Evolutionary conservation across 2,888 invertebrate species (phyloP).

Genomic region (Augochlorella aurata): DNA sequence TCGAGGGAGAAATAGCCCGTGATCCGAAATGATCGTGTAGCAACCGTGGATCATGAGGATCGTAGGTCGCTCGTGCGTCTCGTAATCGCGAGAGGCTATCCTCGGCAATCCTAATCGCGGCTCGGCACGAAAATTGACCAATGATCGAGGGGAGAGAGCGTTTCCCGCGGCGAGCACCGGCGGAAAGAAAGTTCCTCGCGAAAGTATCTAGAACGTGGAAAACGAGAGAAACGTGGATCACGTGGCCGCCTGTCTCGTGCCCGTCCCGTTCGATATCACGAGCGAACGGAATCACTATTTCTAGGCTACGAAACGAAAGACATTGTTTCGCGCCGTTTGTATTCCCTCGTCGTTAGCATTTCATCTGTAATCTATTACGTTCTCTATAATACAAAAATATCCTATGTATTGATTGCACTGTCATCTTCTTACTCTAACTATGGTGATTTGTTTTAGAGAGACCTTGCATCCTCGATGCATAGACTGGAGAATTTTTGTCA

Average conservation of each 20-base stretch:
- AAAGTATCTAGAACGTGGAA: constrained; percentile 46
- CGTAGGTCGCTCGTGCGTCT: constrained; percentile 8
- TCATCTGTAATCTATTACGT: constrained; percentile 24
- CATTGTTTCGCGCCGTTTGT: constrained; percentile 46
- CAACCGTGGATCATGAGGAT: not conserved
- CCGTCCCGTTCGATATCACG: constrained; percentile 13
- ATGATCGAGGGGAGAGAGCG: not conserved
- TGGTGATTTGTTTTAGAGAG: no score
- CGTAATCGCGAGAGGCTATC: not conserved
- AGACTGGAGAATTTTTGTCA: no score
- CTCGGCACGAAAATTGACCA: constrained; percentile 3
- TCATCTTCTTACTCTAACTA: no score
- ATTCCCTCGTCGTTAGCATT: constrained; percentile 33
- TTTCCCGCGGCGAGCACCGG: not conserved
- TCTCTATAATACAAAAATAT: not conserved
- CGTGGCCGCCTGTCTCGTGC: not conserved
- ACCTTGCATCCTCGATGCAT: no score
- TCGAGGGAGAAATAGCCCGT: not conserved
- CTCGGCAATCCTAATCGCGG: not conserved
- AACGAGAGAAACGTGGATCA: constrained; percentile 41
- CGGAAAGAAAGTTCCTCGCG: constrained; percentile 49
- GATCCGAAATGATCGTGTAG: not conserved
- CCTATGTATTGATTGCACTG: no score
- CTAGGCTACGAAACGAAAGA: constrained; percentile 42
- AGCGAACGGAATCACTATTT: constrained; percentile 22